Evolutionary conservation across 2,888 invertebrate species (phyloP).

Genomic region (Cosmia pyralina): DNA sequence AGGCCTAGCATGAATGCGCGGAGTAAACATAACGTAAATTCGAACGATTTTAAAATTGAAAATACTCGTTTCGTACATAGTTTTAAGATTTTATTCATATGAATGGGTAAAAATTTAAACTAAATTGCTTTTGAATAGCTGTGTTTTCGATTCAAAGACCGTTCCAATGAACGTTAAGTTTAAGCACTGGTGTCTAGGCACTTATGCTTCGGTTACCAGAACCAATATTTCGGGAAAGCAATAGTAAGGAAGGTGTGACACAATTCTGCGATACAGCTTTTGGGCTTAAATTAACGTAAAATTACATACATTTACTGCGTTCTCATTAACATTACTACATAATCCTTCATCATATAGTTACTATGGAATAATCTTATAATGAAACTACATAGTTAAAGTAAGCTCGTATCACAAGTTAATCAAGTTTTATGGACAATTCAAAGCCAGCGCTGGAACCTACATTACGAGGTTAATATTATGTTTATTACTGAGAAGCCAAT

Average conservation of each 20-base stretch:
- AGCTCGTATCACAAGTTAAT: slow-evolving; percentile 36
- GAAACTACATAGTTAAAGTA: slow-evolving; percentile 30
- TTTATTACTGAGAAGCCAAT: slow-evolving; percentile 20
- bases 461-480: slow-evolving; percentile 27
- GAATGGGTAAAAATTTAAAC: neutral
- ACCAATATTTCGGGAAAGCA: neutral
- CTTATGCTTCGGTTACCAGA: no score
- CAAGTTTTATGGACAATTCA: slow-evolving; percentile 51
- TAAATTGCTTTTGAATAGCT: neutral
- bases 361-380: slow-evolving; percentile 15
- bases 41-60: no score
- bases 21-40: no score
- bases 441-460: slow-evolving; percentile 9
- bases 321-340: neutral
- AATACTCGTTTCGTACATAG: neutral
- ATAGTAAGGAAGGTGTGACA: neutral
- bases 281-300: neutral
- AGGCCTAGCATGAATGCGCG: no score
- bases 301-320: neutral
- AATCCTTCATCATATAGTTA: slow-evolving; percentile 10
- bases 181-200: no score
- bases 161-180: no score
- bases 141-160: neutral
- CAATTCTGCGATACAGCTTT: neutral
- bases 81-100: no score